These are phyloP conservation scores for Bathybates hornii DNA, from an alignment of 2,113 vertebrate species.

Conservation along the genomic window DNA sequence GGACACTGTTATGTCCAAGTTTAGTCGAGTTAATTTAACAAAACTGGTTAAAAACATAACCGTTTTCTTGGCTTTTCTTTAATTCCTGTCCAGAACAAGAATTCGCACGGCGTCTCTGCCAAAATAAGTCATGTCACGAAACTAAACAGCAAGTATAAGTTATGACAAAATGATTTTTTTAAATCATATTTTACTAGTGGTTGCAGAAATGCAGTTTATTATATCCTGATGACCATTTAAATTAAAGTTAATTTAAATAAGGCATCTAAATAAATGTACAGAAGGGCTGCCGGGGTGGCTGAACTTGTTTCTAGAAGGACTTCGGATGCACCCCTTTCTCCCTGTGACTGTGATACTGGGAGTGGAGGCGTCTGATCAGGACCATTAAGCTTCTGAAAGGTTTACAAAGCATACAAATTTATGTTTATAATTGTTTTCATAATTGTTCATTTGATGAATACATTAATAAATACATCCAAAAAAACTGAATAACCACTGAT, in stretches of 20 bases:
- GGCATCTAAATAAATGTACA: not conserved
- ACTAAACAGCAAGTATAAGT: not conserved
- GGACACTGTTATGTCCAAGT: not conserved
- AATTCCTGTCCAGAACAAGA: not conserved
- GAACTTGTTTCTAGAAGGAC: not conserved
- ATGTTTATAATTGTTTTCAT: not conserved
- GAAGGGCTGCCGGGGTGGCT: accelerated
- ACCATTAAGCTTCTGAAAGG: not conserved
- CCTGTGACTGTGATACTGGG: accelerated
- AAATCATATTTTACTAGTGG: not conserved
- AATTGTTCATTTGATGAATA: not conserved
- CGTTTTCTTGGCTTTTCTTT: accelerated
- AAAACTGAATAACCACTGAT: not conserved
- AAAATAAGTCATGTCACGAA: accelerated
- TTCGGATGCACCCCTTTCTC: accelerated
- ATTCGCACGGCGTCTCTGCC: accelerated
- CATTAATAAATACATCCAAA: not conserved
- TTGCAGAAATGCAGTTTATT: not conserved
- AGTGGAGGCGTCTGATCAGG: not conserved
- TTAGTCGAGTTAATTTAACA: not conserved
- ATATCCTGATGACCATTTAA: accelerated
- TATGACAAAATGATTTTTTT: accelerated
- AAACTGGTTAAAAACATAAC: not conserved
- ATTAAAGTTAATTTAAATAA: not conserved
- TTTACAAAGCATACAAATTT: not conserved